Evolutionary conservation across 64 coral and sea anemone species (phyloP).

Genomic region (Actinia equina): DNA sequence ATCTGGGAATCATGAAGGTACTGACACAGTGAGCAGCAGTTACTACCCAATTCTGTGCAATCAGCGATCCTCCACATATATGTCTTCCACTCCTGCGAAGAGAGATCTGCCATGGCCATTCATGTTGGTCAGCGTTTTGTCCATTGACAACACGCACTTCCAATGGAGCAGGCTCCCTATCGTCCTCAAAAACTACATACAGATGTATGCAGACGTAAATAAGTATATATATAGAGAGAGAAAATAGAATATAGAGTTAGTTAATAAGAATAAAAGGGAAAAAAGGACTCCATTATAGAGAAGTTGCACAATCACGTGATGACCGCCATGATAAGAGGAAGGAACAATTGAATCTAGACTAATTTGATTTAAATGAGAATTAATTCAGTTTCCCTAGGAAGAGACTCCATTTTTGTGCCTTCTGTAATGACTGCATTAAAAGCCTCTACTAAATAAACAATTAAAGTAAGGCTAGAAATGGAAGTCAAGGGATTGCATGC

Average conservation of each 20-base stretch:
- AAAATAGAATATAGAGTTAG: not conserved
- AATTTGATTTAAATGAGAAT: too few species aligned
- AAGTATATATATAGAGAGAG: not conserved
- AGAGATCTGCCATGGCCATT: conserved; percentile 88
- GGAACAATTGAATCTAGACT: too few species aligned
- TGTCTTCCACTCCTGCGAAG: conserved; percentile 11
- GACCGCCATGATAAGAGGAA: too few species aligned
- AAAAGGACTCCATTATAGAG: too few species aligned
- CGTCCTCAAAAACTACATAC: not conserved
- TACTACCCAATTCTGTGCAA: conserved; percentile 7
- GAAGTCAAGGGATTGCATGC: too few species aligned
- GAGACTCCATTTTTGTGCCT: too few species aligned
- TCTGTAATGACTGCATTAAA: too few species aligned
- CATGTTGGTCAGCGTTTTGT: conserved; percentile 58
- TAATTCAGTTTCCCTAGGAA: too few species aligned
- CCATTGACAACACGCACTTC: conserved; percentile 50
- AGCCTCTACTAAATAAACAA: too few species aligned
- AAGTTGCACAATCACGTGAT: too few species aligned
- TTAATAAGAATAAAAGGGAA: not conserved
- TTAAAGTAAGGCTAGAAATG: too few species aligned
- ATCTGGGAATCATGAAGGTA: not conserved
- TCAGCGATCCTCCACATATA: conserved; percentile 60
- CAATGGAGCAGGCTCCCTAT: not conserved
- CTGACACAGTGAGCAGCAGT: conserved; percentile 63
- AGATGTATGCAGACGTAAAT: not conserved